A percentile compares a stretch with the other conserved stretches of the same genome.
Conservation (phyloP, 2,797 vertebrate species). For the Girardinus metallicus region DNA sequence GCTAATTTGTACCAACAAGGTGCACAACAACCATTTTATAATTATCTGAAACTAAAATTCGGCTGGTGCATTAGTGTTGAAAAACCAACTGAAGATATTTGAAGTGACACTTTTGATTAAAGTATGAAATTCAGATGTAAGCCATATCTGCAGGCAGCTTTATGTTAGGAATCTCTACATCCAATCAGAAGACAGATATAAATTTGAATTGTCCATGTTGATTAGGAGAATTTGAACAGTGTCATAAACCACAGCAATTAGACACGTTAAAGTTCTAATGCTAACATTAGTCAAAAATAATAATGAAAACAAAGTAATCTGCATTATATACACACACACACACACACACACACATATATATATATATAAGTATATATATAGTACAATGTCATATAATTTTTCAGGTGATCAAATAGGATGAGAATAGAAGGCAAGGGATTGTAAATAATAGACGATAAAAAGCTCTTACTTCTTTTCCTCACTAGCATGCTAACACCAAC, state of each 20-base stretch:
- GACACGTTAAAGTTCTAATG: not conserved
- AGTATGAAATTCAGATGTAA: not conserved
- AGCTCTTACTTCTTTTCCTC: too few species aligned
- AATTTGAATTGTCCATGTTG: not conserved
- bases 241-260: not conserved
- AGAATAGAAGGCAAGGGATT: too few species aligned
- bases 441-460: not conserved
- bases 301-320: not conserved
- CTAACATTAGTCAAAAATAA: not conserved
- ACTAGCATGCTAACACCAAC: not conserved
- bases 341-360: too few species aligned
- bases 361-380: too few species aligned
- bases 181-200: not conserved
- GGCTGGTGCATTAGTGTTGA: slow-evolving; percentile 6
- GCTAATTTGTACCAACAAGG: slow-evolving; percentile 37
- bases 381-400: too few species aligned
- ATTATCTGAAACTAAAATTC: slow-evolving; percentile 7
- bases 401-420: too few species aligned
- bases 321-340: too few species aligned
- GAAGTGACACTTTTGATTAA: slow-evolving; percentile 32
- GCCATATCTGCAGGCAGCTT: not conserved
- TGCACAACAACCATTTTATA: not conserved
- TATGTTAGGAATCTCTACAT: not conserved
- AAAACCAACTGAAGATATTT: slow-evolving; percentile 5
- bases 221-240: not conserved